Evolutionary conservation across 2,888 invertebrate species (phyloP).

Genomic region (Ophion costatus): DNA sequence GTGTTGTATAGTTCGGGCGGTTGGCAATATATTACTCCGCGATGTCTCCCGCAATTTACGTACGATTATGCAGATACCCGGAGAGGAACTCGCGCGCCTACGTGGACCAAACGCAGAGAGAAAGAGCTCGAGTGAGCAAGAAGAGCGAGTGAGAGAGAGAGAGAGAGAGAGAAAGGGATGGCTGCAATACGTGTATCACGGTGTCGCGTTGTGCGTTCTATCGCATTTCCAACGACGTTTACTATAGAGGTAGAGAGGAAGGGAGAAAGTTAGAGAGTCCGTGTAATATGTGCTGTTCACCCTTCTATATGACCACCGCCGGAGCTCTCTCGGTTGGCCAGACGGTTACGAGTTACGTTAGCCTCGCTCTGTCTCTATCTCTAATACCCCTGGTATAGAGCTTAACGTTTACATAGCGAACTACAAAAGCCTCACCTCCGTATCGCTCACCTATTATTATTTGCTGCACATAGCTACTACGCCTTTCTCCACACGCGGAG

Average conservation of each 20-base stretch:
- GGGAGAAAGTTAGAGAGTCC: constrained; percentile 23
- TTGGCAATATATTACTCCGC: constrained; percentile 76
- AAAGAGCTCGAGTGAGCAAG: constrained; percentile 21
- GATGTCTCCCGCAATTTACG: constrained; percentile 80
- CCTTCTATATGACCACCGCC: constrained; percentile 26
- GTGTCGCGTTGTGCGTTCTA: constrained; percentile 53
- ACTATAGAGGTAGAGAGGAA: not conserved
- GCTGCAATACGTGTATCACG: constrained; percentile 1
- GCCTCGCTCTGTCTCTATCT: constrained; percentile 15
- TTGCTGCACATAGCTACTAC: not conserved
- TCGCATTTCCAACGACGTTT: constrained; percentile 39
- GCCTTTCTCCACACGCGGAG: no score
- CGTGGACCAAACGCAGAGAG: constrained; percentile 44
- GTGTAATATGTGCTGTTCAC: constrained; percentile 36
- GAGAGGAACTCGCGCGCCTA: constrained; percentile 63
- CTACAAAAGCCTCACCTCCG: constrained; percentile 40
- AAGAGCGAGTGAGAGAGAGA: not conserved
- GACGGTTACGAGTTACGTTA: constrained; percentile 54
- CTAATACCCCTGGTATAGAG: constrained; percentile 32
- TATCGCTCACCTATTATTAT: constrained; percentile 38
- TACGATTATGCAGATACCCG: constrained; percentile 79
- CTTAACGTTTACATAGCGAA: constrained; percentile 55
- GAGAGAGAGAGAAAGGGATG: constrained; percentile 14
- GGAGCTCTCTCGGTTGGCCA: constrained; percentile 40
- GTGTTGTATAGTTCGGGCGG: constrained; percentile 58